Percentiles rank a stretch among this genome's conserved stretches.
These are phyloP conservation scores for Steinernema carpocapsae DNA, from an alignment of 2,888 invertebrate genomes.

Conservation along the genomic window DNA sequence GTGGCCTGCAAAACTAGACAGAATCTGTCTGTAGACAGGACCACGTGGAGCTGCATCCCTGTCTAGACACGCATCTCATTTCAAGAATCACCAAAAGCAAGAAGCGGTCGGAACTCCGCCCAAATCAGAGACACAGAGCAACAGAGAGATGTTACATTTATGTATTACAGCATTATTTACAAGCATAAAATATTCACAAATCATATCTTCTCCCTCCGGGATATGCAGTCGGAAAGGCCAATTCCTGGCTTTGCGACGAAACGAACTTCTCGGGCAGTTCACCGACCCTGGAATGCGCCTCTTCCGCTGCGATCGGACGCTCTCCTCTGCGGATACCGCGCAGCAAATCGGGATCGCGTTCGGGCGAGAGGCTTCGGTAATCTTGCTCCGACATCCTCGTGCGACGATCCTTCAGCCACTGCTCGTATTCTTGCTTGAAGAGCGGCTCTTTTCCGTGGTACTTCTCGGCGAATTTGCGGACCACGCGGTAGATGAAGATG, in stretches of 20 bases:
- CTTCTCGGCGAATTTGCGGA: slow-evolving; percentile 58
- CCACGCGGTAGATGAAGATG: slow-evolving; percentile 56
- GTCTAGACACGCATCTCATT: too few relatives aligned
- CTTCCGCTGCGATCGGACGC: slow-evolving; percentile 49
- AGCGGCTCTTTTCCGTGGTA: slow-evolving; percentile 48
- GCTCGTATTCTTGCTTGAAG: slow-evolving; percentile 60
- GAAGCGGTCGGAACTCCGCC: too few relatives aligned
- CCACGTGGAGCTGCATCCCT: too few relatives aligned
- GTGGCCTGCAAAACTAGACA: too few relatives aligned
- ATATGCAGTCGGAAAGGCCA: not conserved
- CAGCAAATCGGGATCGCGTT: slow-evolving; percentile 65
- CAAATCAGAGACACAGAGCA: too few relatives aligned
- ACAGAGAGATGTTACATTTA: too few relatives aligned
- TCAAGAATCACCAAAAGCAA: too few relatives aligned
- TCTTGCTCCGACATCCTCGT: slow-evolving; percentile 63
- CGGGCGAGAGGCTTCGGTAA: slow-evolving; percentile 75
- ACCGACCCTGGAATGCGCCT: slow-evolving; percentile 64
- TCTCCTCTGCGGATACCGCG: slow-evolving; percentile 46
- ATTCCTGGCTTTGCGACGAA: not conserved
- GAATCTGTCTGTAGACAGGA: too few relatives aligned
- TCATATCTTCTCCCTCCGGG: not conserved
- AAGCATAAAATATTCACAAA: not conserved
- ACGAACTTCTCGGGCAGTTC: slow-evolving; percentile 53
- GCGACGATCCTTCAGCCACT: slow-evolving; percentile 63
- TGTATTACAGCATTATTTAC: too few relatives aligned